Evolutionary conservation across 2,888 invertebrate genomes (phyloP).

Genomic region (Stenurella melanura): DNA sequence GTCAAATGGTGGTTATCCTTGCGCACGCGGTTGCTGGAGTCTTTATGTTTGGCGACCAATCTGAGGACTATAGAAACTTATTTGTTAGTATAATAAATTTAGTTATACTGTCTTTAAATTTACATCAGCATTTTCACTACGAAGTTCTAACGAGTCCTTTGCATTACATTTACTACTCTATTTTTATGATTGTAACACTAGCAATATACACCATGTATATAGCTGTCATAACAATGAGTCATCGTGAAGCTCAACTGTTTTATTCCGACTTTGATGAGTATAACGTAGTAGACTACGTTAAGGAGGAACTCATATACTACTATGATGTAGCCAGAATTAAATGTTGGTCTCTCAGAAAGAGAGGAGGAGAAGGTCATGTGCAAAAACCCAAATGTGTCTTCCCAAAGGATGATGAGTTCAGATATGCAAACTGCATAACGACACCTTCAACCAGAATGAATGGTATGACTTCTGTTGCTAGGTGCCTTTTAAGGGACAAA

Average conservation of each 20-base stretch:
- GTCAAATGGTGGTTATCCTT: constrained; percentile 52
- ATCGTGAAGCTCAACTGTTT: constrained; percentile 57
- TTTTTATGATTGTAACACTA: constrained; percentile 56
- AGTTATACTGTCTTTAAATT: constrained; percentile 54
- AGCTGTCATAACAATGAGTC: constrained; percentile 59
- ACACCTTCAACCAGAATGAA: constrained; percentile 53
- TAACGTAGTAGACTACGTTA: constrained; percentile 54
- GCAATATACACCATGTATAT: constrained; percentile 56
- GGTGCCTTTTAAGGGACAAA: constrained; percentile 56
- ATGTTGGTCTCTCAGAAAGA: constrained; percentile 35
- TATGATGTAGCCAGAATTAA: constrained; percentile 49
- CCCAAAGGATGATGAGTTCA: constrained; percentile 57
- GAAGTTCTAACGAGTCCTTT: constrained; percentile 43
- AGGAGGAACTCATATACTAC: constrained; percentile 56
- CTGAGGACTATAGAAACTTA: constrained; percentile 53
- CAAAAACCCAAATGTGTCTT: constrained; percentile 36
- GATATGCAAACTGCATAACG: constrained; percentile 58
- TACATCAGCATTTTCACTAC: constrained; percentile 51
- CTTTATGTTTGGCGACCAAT: constrained; percentile 46
- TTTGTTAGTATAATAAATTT: constrained; percentile 50
- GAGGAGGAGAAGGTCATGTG: constrained; percentile 50
- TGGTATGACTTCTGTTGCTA: constrained; percentile 57
- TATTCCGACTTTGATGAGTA: constrained; percentile 55
- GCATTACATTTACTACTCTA: constrained; percentile 52
- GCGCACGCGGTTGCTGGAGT: constrained; percentile 48